Evolutionary conservation across 2,797 vertebrate species (phyloP).

Genomic region (Cheirogaleus major): DNA sequence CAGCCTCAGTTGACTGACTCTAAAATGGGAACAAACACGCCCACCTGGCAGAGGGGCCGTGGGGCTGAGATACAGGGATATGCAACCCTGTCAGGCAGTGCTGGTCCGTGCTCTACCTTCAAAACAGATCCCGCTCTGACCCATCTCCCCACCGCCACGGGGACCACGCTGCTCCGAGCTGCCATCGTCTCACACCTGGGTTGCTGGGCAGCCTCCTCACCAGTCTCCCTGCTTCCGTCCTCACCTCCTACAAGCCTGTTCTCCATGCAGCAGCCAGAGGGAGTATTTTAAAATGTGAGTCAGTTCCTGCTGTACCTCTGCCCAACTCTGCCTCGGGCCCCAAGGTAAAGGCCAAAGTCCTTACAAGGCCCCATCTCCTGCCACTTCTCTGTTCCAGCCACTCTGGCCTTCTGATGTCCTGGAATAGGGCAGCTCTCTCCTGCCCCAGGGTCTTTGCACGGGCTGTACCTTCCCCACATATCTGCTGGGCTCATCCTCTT

Average conservation of each 20-base stretch:
- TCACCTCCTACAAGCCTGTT: accelerated
- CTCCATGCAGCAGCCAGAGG: neutral
- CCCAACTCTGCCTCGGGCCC: accelerated
- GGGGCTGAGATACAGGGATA: neutral
- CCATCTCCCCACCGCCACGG: accelerated
- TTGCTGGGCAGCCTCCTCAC: neutral
- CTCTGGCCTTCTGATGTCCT: neutral
- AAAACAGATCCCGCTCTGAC: accelerated
- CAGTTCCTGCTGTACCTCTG: neutral
- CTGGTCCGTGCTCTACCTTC: accelerated
- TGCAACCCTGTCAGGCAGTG: neutral
- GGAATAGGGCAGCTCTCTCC: neutral
- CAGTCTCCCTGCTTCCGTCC: accelerated
- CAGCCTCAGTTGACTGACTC: neutral
- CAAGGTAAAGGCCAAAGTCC: neutral
- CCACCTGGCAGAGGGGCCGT: neutral
- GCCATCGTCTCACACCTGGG: accelerated
- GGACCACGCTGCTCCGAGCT: neutral
- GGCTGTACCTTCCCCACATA: neutral
- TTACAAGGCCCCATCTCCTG: too few species aligned
- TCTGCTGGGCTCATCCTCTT: accelerated
- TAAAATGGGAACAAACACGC: neutral
- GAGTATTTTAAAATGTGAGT: neutral
- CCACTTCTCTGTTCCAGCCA: accelerated
- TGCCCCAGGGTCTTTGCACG: slow-evolving; percentile 18